Evolutionary conservation across 2,113 vertebrate genomes (phyloP).

Genomic region (Zosterops lateralis): DNA sequence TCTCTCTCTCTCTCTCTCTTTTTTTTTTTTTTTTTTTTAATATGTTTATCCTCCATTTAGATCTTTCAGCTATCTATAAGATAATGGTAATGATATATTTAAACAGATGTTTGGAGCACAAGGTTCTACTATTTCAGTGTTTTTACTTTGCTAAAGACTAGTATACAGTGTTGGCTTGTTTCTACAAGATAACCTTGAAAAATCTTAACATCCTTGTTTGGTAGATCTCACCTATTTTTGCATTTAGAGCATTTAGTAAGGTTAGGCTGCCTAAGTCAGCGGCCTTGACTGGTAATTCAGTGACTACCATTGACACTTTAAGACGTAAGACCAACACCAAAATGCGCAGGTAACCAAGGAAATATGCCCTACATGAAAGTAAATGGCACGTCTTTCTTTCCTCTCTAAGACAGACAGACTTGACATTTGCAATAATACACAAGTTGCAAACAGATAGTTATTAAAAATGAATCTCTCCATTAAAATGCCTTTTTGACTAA

Average conservation of each 20-base stretch:
- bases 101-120: not conserved
- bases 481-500: slow-evolving; percentile 60
- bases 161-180: not conserved
- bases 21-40: not conserved
- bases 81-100: not conserved
- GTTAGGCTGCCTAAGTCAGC: not conserved
- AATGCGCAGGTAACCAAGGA: not conserved
- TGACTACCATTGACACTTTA: not conserved
- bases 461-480: slow-evolving; percentile 69
- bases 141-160: not conserved
- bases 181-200: not conserved
- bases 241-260: not conserved
- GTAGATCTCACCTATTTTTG: not conserved
- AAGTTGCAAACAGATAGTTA: slow-evolving; percentile 52
- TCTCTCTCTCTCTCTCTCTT: too few relatives aligned
- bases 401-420: not conserved
- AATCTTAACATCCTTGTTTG: not conserved
- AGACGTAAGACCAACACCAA: not conserved
- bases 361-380: not conserved
- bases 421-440: not conserved
- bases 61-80: not conserved
- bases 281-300: not conserved
- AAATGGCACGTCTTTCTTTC: not conserved
- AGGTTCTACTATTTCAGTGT: not conserved
- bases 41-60: not conserved